phyloP scores from a whole-genome alignment of 2,113 vertebrate genomes.

The Odontophorus gujanensis region DNA sequence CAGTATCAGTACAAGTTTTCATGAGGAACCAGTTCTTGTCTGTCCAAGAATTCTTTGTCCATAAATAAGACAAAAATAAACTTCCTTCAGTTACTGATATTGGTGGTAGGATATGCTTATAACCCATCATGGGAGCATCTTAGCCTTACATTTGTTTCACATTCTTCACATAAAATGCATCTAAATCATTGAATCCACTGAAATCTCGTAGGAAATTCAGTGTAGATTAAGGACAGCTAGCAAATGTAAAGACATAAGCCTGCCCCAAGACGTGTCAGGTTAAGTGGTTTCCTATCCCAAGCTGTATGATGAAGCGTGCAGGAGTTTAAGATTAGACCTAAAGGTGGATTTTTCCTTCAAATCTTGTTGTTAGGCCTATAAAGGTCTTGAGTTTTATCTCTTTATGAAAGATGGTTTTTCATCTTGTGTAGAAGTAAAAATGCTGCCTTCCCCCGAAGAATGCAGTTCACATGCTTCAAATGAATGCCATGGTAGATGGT shows the following conservation, averaged over 20 bases:
- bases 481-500: slow-evolving; percentile 47
- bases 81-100: not conserved
- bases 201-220: not conserved
- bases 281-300: not conserved
- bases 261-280: not conserved
- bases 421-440: slow-evolving; percentile 13
- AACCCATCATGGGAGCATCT: not conserved
- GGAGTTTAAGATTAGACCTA: not conserved
- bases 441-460: not conserved
- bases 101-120: not conserved
- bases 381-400: not conserved
- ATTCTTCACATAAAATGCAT: not conserved
- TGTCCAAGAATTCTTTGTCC: not conserved
- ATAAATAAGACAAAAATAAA: not conserved
- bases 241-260: not conserved
- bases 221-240: not conserved
- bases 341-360: not conserved
- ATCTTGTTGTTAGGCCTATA: not conserved
- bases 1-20: not conserved
- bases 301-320: not conserved
- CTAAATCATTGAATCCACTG: not conserved
- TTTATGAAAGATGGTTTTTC: not conserved
- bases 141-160: not conserved
- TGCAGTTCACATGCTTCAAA: slow-evolving; percentile 31
- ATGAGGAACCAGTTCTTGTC: not conserved